phyloP scores from a whole-genome alignment of 2,888 invertebrate genomes.

The Drosophila nr. medialis region DNA sequence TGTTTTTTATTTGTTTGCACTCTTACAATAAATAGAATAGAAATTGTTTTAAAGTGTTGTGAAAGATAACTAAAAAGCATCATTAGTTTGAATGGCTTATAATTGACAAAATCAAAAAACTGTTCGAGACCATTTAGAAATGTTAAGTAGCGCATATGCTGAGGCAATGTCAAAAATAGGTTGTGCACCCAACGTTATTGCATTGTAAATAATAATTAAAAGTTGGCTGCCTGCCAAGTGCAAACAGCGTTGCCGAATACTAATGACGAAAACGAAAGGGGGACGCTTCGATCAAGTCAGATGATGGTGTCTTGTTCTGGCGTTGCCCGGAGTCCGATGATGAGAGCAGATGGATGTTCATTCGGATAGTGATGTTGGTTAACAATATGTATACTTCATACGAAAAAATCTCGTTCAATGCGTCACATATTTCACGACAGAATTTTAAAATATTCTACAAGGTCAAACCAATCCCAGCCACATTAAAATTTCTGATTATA shows the following conservation, averaged over 20 bases:
- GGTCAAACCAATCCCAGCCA: background rate
- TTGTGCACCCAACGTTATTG: slow-evolving; percentile 38
- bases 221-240: slow-evolving; percentile 48
- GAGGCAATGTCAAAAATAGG: slow-evolving; percentile 15
- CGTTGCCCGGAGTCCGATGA: slow-evolving; percentile 76
- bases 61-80: background rate
- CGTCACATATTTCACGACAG: slow-evolving; percentile 45
- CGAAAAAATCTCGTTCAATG: background rate
- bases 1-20: background rate
- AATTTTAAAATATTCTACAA: background rate
- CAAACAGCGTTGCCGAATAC: slow-evolving; percentile 21
- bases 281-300: background rate
- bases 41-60: background rate
- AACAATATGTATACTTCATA: background rate
- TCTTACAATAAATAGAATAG: background rate
- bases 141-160: slow-evolving; percentile 32
- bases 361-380: background rate
- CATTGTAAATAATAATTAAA: slow-evolving; percentile 75
- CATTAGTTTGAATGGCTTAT: background rate
- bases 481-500: background rate
- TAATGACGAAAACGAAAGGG: slow-evolving; percentile 8
- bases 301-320: slow-evolving; percentile 46
- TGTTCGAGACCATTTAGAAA: background rate
- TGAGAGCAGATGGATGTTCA: background rate
- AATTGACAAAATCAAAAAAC: background rate